phyloP scores from a whole-genome alignment of 2,113 vertebrate genomes.

The Mionectes macconnelli region DNA sequence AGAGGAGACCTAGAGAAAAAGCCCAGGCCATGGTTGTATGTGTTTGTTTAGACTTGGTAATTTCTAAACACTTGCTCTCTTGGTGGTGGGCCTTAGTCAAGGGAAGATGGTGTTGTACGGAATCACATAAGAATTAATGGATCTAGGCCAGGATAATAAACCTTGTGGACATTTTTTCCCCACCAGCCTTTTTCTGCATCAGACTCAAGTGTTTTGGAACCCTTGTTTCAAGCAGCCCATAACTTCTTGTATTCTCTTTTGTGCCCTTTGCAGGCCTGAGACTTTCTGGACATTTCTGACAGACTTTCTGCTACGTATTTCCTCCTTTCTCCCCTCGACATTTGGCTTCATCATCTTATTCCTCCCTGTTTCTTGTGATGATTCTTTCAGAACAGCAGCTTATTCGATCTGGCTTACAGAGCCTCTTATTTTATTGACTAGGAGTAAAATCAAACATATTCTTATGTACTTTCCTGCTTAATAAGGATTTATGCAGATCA shows the following conservation, averaged over 20 bases:
- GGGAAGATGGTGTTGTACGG: neutral
- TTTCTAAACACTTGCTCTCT: neutral
- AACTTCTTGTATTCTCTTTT: neutral
- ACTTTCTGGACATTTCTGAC: neutral
- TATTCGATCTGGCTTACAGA: neutral
- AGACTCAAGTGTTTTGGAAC: neutral
- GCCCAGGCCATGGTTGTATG: neutral
- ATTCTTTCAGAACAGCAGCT: neutral
- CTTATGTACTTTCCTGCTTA: conserved; percentile 36
- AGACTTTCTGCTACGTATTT: neutral
- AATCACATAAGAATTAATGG: neutral
- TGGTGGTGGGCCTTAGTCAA: neutral
- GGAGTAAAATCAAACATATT: conserved; percentile 27
- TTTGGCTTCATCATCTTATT: neutral
- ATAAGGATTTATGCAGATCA: conserved; percentile 18
- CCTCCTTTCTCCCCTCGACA: neutral
- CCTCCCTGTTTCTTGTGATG: neutral
- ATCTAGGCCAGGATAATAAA: neutral
- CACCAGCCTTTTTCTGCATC: neutral
- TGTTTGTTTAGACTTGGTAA: neutral
- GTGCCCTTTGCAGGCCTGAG: neutral
- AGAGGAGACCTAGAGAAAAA: neutral
- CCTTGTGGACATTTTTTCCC: neutral
- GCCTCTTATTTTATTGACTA: neutral
- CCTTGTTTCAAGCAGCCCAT: neutral